A percentile compares a stretch with the other conserved stretches of the same genome.
phyloP scores from a whole-genome alignment of 2,797 vertebrate genomes.

The Sebastes ruberrimus region DNA sequence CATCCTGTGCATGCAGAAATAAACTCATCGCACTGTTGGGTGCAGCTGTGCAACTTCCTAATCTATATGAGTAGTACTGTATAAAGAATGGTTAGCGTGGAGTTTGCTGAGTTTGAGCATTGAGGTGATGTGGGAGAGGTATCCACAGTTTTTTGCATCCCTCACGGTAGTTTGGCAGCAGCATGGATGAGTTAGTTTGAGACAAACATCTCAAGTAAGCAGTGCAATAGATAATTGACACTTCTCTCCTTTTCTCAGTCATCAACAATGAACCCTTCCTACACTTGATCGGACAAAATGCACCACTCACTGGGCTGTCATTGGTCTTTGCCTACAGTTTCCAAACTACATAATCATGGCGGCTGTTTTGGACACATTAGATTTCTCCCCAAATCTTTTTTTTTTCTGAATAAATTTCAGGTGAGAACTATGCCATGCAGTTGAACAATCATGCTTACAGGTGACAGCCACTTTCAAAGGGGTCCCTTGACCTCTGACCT shows the following conservation, averaged over 20 bases:
- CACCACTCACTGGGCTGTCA: neutral
- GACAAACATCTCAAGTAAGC: slow-evolving; percentile 35
- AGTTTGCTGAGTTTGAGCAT: neutral
- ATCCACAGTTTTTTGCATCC: neutral
- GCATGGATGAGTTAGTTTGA: slow-evolving; percentile 32
- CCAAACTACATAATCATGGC: neutral
- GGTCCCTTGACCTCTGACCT: too few relatives aligned
- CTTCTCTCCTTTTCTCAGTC: slow-evolving; percentile 16
- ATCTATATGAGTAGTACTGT: neutral
- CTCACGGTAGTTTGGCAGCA: slow-evolving; percentile 1
- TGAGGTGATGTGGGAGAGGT: slow-evolving; percentile 1
- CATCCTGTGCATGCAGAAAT: neutral
- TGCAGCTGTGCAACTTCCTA: neutral
- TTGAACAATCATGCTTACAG: neutral
- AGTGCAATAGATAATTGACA: slow-evolving; percentile 31
- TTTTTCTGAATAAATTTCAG: neutral
- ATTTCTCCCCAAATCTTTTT: neutral
- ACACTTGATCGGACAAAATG: slow-evolving; percentile 6
- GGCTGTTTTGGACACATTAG: neutral
- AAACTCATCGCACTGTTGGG: neutral
- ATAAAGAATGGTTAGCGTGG: neutral
- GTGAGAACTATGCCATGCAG: neutral
- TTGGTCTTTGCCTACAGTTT: neutral
- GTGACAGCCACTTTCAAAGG: neutral
- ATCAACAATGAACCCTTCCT: neutral